Percentiles rank a stretch among this genome's conserved stretches.
Evolutionary conservation across 2,888 invertebrate species (phyloP).

Genomic region (Watsonalla cultraria): DNA sequence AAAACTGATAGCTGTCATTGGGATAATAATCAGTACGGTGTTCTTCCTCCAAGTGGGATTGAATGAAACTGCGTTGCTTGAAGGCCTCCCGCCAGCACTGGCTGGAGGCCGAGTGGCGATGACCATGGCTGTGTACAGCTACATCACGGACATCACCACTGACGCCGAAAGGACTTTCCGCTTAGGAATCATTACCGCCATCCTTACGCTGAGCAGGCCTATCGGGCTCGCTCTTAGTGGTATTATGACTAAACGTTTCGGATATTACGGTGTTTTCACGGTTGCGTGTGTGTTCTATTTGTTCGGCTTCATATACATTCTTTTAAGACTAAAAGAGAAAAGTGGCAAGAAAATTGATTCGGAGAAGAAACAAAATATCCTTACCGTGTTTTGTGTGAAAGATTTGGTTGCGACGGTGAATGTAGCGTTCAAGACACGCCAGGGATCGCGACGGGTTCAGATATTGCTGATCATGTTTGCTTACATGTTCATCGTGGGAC

Average conservation of each 20-base stretch:
- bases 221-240: constrained; percentile 77
- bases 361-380: constrained; percentile 40
- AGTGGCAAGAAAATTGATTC: constrained; percentile 50
- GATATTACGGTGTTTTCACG: constrained; percentile 70
- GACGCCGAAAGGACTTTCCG: constrained; percentile 80
- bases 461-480: constrained; percentile 64
- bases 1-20: constrained; percentile 74
- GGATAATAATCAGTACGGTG: constrained; percentile 76
- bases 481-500: constrained; percentile 74
- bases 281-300: constrained; percentile 65
- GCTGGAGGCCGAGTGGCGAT: constrained; percentile 80
- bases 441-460: constrained; percentile 57
- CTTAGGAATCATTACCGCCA: constrained; percentile 79
- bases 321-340: constrained; percentile 59
- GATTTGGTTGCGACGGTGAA: constrained; percentile 69
- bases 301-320: constrained; percentile 64
- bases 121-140: constrained; percentile 81
- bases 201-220: constrained; percentile 72
- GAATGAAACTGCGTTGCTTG: constrained; percentile 76
- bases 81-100: constrained; percentile 78
- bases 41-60: constrained; percentile 77
- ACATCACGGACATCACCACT: constrained; percentile 79
- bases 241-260: constrained; percentile 67
- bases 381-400: constrained; percentile 55
- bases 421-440: constrained; percentile 59